Conservation (phyloP, 1,140 invertebrate genomes). For the Drosophila melanica region DNA sequence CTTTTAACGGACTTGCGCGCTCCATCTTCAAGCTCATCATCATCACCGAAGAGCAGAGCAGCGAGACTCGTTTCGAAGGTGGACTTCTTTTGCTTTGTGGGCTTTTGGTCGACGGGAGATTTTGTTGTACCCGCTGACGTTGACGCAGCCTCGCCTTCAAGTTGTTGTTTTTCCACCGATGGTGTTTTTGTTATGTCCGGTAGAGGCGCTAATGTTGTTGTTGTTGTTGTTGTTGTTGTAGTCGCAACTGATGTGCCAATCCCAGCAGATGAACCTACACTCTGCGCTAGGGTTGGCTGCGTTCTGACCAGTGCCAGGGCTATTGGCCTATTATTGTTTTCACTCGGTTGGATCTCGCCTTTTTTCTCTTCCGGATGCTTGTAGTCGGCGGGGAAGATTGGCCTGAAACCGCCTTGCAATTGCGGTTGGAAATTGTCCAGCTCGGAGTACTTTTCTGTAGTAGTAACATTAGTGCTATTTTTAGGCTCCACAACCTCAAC, state of each 20-base stretch:
- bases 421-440: constrained; percentile 89
- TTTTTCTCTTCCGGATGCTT: constrained; percentile 49
- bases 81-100: constrained; percentile 62
- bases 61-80: constrained; percentile 79
- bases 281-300: constrained; percentile 23
- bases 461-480: constrained; percentile 31
- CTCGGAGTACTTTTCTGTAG: constrained; percentile 85
- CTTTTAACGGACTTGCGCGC: constrained; percentile 53
- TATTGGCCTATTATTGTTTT: constrained; percentile 50
- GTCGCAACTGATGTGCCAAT: constrained; percentile 16
- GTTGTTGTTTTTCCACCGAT: background rate
- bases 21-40: constrained; percentile 64
- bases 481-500: constrained; percentile 41
- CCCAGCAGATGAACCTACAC: constrained; percentile 11
- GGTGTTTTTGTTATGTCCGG: constrained; percentile 39
- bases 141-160: background rate
- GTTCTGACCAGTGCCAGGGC: constrained; percentile 48
- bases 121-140: constrained; percentile 36
- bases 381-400: constrained; percentile 85
- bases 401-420: constrained; percentile 88
- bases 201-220: constrained; percentile 42
- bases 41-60: constrained; percentile 77
- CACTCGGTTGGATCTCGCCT: constrained; percentile 15
- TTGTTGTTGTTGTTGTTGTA: constrained; percentile 40
- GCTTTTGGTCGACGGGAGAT: constrained; percentile 26